Conservation (phyloP, 1,140 invertebrate species). For the Drosophila orena region DNA sequence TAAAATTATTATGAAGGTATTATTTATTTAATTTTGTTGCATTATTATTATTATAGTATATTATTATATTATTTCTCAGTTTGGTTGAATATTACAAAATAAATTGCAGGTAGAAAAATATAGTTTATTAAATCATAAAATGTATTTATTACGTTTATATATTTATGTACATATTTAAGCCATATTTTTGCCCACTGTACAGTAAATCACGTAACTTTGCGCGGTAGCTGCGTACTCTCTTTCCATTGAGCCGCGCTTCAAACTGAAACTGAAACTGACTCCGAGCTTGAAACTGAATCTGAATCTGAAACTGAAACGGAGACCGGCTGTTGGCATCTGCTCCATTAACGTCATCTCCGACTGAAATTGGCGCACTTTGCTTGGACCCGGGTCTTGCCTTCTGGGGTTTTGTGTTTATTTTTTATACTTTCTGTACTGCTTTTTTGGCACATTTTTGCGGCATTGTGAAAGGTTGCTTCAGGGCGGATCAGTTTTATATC, state of each 20-base stretch:
- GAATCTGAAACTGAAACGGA: constrained; percentile 25
- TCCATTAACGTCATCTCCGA: constrained; percentile 62
- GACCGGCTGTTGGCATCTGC: constrained; percentile 59
- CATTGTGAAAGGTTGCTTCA: constrained; percentile 68
- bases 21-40: no score
- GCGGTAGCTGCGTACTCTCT: constrained; percentile 38
- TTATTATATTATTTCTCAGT: no score
- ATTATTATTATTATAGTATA: no score
- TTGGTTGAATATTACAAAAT: no score
- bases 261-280: constrained; percentile 4
- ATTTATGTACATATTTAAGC: not conserved
- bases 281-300: constrained; percentile 4
- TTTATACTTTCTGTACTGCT: constrained; percentile 8
- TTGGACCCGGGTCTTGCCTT: constrained; percentile 7
- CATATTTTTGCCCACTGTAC: not conserved
- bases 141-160: not conserved
- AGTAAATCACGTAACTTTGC: constrained; percentile 63
- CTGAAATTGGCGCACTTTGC: constrained; percentile 66
- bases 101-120: no score
- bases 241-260: constrained; percentile 12
- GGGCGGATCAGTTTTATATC: constrained; percentile 8
- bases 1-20: no score
- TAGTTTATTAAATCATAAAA: no score
- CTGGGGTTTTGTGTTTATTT: constrained; percentile 21
- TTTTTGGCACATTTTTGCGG: constrained; percentile 57